Conservation (phyloP, 2,797 vertebrate species). For the Lepus townsendii region DNA sequence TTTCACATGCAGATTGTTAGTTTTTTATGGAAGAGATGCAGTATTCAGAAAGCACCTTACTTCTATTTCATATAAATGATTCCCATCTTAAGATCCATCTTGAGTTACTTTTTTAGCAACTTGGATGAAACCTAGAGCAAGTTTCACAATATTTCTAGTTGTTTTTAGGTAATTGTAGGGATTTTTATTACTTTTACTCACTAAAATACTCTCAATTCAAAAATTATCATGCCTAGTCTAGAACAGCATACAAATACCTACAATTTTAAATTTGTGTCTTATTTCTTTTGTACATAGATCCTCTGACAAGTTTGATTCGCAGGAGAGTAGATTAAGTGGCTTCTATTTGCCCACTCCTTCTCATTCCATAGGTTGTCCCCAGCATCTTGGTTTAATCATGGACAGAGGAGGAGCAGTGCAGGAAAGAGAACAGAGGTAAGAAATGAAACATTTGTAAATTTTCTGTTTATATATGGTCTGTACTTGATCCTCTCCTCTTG, state of each 20-base stretch:
- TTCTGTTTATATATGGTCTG: not conserved
- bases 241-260: not conserved
- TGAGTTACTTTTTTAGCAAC: not conserved
- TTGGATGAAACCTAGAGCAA: not conserved
- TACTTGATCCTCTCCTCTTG: not conserved
- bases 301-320: not conserved
- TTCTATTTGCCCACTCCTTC: not conserved
- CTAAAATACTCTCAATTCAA: not conserved
- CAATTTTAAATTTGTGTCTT: not conserved
- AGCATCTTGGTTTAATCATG: not conserved
- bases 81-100: not conserved
- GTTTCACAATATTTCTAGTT: not conserved
- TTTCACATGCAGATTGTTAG: not conserved
- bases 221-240: not conserved
- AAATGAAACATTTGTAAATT: not conserved
- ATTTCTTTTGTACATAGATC: not conserved
- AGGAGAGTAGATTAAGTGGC: not conserved
- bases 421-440: not conserved
- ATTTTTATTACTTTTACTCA: not conserved
- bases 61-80: not conserved
- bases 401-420: not conserved
- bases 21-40: not conserved
- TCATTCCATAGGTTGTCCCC: not conserved
- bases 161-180: conserved; percentile 20
- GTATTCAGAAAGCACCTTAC: not conserved